A percentile compares a stretch with the other conserved stretches of the same genome.
These are phyloP conservation scores for Pterostichus niger DNA, from an alignment of 2,888 invertebrate genomes.

Conservation along the genomic window DNA sequence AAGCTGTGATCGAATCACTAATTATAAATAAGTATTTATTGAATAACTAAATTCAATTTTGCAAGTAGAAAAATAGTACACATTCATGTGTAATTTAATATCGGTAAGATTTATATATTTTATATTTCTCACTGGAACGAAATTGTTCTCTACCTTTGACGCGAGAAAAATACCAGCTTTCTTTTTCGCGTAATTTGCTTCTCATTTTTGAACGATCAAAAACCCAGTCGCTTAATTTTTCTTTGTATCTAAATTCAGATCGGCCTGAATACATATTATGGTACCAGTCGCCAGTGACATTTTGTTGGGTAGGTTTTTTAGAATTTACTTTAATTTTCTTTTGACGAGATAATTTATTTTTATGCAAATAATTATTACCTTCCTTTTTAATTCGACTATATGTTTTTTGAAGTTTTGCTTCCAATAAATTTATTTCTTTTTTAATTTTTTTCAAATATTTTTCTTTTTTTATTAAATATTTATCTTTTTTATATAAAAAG, in stretches of 20 bases:
- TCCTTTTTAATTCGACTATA: slow-evolving; percentile 35
- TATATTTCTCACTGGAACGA: slow-evolving; percentile 22
- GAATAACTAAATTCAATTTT: background rate
- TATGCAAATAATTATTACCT: slow-evolving; percentile 11
- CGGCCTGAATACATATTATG: slow-evolving; percentile 34
- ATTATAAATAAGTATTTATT: background rate
- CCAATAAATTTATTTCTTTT: slow-evolving; percentile 48
- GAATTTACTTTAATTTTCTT: slow-evolving; percentile 19
- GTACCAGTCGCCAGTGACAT: slow-evolving; percentile 57
- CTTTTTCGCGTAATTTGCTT: slow-evolving; percentile 50
- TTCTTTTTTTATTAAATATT: slow-evolving; percentile 55
- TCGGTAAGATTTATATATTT: too few species aligned
- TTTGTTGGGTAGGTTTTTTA: background rate
- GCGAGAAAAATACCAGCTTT: slow-evolving; percentile 37
- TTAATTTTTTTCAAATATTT: slow-evolving; percentile 57
- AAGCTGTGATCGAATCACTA: too few species aligned
- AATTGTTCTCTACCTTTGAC: slow-evolving; percentile 42
- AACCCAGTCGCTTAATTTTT: slow-evolving; percentile 60
- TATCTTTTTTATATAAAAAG: slow-evolving; percentile 53
- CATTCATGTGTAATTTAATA: background rate
- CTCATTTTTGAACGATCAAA: slow-evolving; percentile 62
- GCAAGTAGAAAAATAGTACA: slow-evolving; percentile 16
- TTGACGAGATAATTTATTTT: background rate
- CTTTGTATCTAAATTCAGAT: slow-evolving; percentile 55
- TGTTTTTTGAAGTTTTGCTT: slow-evolving; percentile 39